A percentile compares a stretch with the other conserved stretches of the same genome.
These are phyloP conservation scores for Tichodroma muraria DNA, from an alignment of 2,113 vertebrate genomes.

Conservation along the genomic window DNA sequence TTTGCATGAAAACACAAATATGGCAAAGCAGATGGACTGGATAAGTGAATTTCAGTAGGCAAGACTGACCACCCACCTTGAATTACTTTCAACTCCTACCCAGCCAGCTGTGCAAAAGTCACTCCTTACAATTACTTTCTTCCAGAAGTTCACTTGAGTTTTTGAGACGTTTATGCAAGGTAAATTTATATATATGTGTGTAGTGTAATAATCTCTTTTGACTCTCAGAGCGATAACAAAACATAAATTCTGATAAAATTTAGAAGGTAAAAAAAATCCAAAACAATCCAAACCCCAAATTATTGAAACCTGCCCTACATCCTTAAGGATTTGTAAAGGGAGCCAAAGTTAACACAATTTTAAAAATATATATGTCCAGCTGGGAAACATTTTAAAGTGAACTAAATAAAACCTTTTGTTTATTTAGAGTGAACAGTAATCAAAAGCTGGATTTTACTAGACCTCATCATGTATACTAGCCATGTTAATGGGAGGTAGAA, in stretches of 20 bases:
- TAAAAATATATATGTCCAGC: background rate
- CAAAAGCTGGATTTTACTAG: background rate
- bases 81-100: background rate
- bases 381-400: background rate
- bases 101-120: background rate
- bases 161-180: background rate
- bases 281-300: background rate
- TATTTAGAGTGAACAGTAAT: background rate
- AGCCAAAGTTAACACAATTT: slow-evolving; percentile 15
- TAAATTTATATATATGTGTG: background rate
- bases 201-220: background rate
- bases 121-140: background rate
- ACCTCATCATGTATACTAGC: background rate
- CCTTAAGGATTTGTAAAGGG: background rate
- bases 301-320: background rate
- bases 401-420: background rate
- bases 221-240: background rate
- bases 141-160: background rate
- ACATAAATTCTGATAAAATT: background rate
- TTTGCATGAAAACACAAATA: background rate
- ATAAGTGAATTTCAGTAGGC: background rate
- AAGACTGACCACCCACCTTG: slow-evolving; percentile 54
- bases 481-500: background rate
- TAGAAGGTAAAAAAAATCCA: background rate
- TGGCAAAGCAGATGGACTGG: background rate